Conservation (phyloP, 2,888 invertebrate species). For the Acrocyrtus sp. region DNA sequence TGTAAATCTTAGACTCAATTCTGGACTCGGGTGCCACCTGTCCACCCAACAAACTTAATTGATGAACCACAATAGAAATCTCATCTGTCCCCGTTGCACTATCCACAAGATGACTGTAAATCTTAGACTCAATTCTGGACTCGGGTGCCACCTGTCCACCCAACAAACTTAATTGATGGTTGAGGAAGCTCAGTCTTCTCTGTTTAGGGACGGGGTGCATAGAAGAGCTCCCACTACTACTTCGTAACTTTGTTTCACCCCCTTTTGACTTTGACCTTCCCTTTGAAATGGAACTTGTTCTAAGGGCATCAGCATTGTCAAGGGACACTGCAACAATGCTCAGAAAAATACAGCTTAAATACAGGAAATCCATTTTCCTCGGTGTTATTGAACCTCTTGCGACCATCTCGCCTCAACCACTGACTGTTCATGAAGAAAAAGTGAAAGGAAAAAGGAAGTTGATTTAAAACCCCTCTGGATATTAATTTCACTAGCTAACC, state of each 20-base stretch:
- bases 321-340: conserved; percentile 13
- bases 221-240: neutral
- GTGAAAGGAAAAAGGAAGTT: too few species aligned
- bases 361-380: conserved; percentile 22
- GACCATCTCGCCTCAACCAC: conserved; percentile 16
- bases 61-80: conserved; percentile 19
- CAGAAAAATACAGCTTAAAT: too few species aligned
- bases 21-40: conserved; percentile 17
- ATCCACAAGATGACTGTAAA: conserved; percentile 22
- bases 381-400: conserved; percentile 35
- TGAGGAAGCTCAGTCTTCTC: conserved; percentile 29
- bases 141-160: conserved; percentile 25
- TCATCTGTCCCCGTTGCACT: conserved; percentile 20
- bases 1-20: conserved; percentile 18
- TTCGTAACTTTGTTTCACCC: conserved; percentile 1
- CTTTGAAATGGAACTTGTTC: conserved; percentile 8
- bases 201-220: conserved; percentile 3
- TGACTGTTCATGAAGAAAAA: conserved; percentile 10
- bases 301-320: neutral
- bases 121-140: conserved; percentile 11
- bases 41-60: conserved; percentile 23
- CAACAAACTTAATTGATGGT: conserved; percentile 26
- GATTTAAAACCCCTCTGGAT: too few species aligned
- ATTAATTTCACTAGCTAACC: too few species aligned
- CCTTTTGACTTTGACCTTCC: conserved; percentile 12